These are phyloP conservation scores for Musca domestica DNA, from an alignment of 1,140 invertebrate species.

Conservation along the genomic window DNA sequence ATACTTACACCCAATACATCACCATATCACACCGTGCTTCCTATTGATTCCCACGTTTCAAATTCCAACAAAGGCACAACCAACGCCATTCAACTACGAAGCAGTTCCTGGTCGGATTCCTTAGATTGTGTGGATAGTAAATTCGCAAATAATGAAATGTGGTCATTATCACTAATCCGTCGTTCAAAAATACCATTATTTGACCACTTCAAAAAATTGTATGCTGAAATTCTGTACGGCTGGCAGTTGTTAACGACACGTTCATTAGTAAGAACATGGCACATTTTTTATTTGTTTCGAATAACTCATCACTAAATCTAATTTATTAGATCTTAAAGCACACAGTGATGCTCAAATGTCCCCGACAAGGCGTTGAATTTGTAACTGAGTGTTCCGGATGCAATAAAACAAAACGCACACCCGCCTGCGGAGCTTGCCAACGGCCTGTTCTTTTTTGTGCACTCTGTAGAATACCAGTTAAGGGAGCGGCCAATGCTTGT, in stretches of 20 bases:
- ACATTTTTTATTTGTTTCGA: constrained; percentile 33
- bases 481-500: constrained; percentile 80
- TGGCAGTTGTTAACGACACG: constrained; percentile 78
- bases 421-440: constrained; percentile 70
- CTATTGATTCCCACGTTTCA: constrained; percentile 60
- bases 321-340: constrained; percentile 72
- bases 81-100: constrained; percentile 63
- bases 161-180: constrained; percentile 46
- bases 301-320: background rate
- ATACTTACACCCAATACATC: constrained; percentile 66
- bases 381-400: constrained; percentile 73
- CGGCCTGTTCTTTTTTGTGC: constrained; percentile 72
- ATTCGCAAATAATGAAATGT: constrained; percentile 34
- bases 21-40: constrained; percentile 88
- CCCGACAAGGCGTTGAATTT: constrained; percentile 73
- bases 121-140: constrained; percentile 59
- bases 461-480: constrained; percentile 82
- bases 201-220: constrained; percentile 82
- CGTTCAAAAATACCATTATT: constrained; percentile 65
- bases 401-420: constrained; percentile 58
- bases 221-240: constrained; percentile 84
- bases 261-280: constrained; percentile 60
- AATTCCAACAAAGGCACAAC: constrained; percentile 23
- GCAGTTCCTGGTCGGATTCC: constrained; percentile 86
- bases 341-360: constrained; percentile 59